Evolutionary conservation across 2,797 vertebrate genomes (phyloP), one percentile per base, ranked within the genome.

Genomic region (Pangasius djambal): DNA sequence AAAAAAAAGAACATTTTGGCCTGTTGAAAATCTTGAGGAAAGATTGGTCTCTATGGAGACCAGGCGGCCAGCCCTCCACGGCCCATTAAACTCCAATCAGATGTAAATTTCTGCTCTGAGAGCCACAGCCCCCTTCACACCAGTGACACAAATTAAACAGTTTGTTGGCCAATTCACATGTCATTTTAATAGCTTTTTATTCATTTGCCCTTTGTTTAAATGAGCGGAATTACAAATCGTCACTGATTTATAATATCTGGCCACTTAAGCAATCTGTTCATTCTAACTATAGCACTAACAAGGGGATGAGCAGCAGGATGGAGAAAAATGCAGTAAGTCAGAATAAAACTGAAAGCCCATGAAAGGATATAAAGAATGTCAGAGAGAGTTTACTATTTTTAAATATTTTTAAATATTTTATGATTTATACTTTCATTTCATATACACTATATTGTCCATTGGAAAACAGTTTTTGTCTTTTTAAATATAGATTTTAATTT

Each of bases 131-230:
- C 90, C 94, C 94, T 94, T 94, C 94, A 92, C 94, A 94, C 88
- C 81, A 92, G 91, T 89, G 94, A 96, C 96, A 96, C 94, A 97
- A 97, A 97, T 98, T 97, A 96, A 97, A 97, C 96, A 97, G 97
- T 97, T 97, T 97, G 97, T 98, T 97, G 97, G 97, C 96, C 97
- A 96, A 97, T 97, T 97, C 97, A 97, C 95, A 96, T 97, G 97
- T 96, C 95, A 94, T 97, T 96, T 97, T 97, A 97, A 98, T 98
- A 96, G 96, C 94, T 95, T 96, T 97, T 97, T 97, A 96, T 97
- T 97, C 96, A 92, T 94, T 94, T 92, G 90, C 0, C 92, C 95
- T 97, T 97, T 97, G 97, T 98, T 97, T 97, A 96, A 96, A 97
- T 96, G 94, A 96, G 96, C 96, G 95, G 95, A 96, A 96, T 95